A percentile compares a stretch with the other conserved stretches of the same genome.
Conservation (phyloP, 2,113 vertebrate genomes). For the Cichladusa arquata region DNA sequence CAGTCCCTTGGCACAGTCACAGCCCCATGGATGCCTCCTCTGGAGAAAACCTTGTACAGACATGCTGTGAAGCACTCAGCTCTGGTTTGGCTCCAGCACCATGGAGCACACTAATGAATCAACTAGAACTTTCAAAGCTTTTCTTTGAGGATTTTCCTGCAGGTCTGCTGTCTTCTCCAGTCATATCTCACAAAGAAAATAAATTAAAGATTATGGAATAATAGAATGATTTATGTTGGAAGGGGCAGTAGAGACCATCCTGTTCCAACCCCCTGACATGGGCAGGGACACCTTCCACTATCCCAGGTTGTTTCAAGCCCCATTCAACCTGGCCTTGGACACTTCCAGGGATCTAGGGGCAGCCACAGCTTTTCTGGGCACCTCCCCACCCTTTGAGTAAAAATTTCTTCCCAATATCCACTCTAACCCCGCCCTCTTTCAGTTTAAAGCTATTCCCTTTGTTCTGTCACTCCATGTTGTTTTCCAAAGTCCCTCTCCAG, state of each 20-base stretch:
- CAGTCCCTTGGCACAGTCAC: not conserved
- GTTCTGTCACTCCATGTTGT: not conserved
- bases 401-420: not conserved
- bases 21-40: not conserved
- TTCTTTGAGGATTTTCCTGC: rapidly evolving
- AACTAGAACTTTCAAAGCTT: not conserved
- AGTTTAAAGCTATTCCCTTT: not conserved
- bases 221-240: not conserved
- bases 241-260: rapidly evolving
- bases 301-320: rapidly evolving
- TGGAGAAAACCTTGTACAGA: not conserved
- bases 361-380: not conserved
- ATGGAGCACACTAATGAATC: not conserved
- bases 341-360: not conserved
- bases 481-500: not conserved
- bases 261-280: rapidly evolving
- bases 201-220: not conserved
- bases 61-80: not conserved
- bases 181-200: not conserved
- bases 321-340: rapidly evolving
- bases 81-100: not conserved
- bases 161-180: not conserved
- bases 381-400: no score
- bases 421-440: not conserved
- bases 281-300: rapidly evolving